Percentiles rank a stretch among this genome's conserved stretches.
Evolutionary conservation across 1,140 invertebrate genomes (phyloP).

Genomic region (Plectus sambesii): DNA sequence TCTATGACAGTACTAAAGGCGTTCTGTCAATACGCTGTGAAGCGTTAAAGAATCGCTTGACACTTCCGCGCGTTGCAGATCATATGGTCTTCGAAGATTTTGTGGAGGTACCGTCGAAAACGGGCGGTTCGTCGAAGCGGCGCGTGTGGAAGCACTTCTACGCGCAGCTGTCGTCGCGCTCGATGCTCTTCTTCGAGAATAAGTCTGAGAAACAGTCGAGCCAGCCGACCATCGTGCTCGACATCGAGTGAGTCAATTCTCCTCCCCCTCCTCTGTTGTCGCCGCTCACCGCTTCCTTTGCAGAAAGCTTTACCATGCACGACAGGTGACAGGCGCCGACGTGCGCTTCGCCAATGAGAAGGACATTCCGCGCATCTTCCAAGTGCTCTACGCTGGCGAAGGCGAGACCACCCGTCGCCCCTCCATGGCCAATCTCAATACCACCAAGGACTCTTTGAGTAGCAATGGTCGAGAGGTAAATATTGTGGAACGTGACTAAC

Average conservation of each 20-base stretch:
- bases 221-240: constrained; percentile 4
- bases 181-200: not conserved
- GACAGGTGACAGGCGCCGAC: constrained; percentile 93
- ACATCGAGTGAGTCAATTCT: constrained; percentile 15
- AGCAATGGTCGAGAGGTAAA: no score
- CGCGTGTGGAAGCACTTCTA: no score
- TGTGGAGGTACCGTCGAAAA: no score
- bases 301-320: constrained; percentile 95
- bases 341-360: constrained; percentile 93
- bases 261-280: constrained; percentile 30
- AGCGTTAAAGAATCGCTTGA: not conserved
- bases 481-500: constrained; percentile 1
- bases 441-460: no score
- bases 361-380: constrained; percentile 84
- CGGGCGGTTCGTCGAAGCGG: no score
- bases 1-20: not conserved
- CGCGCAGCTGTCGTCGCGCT: no score
- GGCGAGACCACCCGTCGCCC: constrained; percentile 60
- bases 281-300: constrained; percentile 2
- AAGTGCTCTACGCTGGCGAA: constrained; percentile 80
- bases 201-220: constrained; percentile 48
- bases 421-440: no score
- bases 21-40: not conserved
- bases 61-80: no score
- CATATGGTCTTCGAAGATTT: no score